Evolutionary conservation across 2,888 invertebrate genomes (phyloP), one percentile per base, ranked within the genome.

Genomic region (Imbricaverruca yamaguchii): DNA sequence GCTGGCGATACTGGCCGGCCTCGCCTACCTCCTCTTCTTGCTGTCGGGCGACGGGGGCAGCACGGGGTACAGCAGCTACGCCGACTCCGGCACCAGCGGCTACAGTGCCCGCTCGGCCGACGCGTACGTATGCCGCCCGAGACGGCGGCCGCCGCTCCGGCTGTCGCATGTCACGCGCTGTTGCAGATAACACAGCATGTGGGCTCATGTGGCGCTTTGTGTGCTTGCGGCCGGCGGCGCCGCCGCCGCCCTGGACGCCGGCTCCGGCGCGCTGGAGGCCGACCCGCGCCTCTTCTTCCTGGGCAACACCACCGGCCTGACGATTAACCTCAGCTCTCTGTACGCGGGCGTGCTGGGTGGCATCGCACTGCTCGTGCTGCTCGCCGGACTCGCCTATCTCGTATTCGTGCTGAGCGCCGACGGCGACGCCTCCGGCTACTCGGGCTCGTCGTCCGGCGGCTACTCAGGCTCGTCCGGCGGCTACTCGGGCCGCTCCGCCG

Each of bases 101-200:
- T 69, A 69, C 69, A 39, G 39, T 12, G 69, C 39, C 69, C 69
- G 69, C 13, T 69, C 25, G 3, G 25, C 23, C 9, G n/a, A n/a
- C 65, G 65, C 69, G 69, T 39, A 65, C 69, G 39, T 39, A 69
- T 10, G 39, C 39, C 39, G 39, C 39, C 39, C 2, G 2, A 39
- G 39, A 39, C 15, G 12, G 59, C 39, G 12, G 39, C 39, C 69
- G 13, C 39, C 12, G 15, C 1, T 1, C 1, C 39, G 13, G 39
- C 39, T 4, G 11, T 59, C 15, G 39, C 39, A 12, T 25, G 39
- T 39, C 10, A 9, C 69, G 39, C 39, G 39, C 39, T 69, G 69
- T 69, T 69, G 69, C 69, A 69, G 69, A 69, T 69, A 25, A 1
- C 59, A 69, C 69, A 39, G 69, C 69, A 69, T 69, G 69, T 69